phyloP scores from a whole-genome alignment of 2,113 vertebrate genomes.

The Aplodontia rufa region DNA sequence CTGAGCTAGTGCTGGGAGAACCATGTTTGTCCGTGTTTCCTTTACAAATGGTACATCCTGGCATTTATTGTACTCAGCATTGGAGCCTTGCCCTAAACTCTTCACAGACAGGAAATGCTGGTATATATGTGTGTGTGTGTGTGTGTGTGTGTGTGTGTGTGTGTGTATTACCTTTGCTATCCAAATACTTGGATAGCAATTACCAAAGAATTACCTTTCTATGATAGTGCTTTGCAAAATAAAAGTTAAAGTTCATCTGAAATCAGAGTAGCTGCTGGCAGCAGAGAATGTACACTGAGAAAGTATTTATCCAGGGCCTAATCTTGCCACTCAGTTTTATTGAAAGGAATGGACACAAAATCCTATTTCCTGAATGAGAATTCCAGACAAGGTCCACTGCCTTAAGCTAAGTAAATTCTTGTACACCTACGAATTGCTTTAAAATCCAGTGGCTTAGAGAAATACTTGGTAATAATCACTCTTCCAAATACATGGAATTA shows the following conservation, averaged over 20 bases:
- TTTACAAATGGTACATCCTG: slow-evolving; percentile 1
- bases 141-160: too few relatives aligned
- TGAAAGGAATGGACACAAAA: neutral
- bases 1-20: neutral
- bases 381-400: neutral
- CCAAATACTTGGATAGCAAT: too few relatives aligned
- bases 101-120: neutral
- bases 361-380: neutral
- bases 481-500: slow-evolving; percentile 19
- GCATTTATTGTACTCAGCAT: neutral
- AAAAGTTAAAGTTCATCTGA: neutral
- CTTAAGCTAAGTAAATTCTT: neutral
- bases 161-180: too few relatives aligned
- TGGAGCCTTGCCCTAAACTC: neutral
- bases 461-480: neutral
- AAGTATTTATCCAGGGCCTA: neutral
- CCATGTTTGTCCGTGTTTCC: neutral
- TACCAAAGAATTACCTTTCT: neutral
- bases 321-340: neutral
- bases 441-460: slow-evolving; percentile 19
- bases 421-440: neutral
- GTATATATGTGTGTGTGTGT: too few relatives aligned
- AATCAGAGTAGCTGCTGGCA: neutral
- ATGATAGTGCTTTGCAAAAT: neutral
- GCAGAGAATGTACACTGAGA: neutral